These are phyloP conservation scores for Porites lutea DNA, from an alignment of 64 coral and sea anemone species.

Conservation along the genomic window DNA sequence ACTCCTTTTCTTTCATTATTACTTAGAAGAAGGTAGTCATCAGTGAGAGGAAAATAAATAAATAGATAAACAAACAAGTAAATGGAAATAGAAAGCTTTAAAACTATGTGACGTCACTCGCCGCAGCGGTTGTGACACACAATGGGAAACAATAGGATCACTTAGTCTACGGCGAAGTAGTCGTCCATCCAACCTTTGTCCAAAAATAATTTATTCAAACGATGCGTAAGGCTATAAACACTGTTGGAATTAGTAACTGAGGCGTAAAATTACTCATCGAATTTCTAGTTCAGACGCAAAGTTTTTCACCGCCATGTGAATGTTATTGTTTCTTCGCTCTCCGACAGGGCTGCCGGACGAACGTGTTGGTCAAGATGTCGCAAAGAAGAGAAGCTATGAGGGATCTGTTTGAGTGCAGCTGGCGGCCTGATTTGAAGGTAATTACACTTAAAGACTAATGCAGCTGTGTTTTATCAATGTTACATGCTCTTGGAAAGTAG, in stretches of 20 bases:
- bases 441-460: neutral
- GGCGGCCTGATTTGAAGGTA: conserved; percentile 48
- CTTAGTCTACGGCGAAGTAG: conserved; percentile 7
- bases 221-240: conserved; percentile 35
- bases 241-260: conserved; percentile 5
- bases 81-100: too few relatives aligned
- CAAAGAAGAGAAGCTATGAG: conserved; percentile 19
- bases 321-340: neutral
- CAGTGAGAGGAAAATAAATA: too few relatives aligned
- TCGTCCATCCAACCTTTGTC: conserved; percentile 1
- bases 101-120: conserved; percentile 12
- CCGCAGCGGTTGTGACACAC: neutral
- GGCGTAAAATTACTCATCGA: neutral
- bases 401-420: conserved; percentile 20
- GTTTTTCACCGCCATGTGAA: neutral
- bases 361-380: conserved; percentile 1
- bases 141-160: neutral
- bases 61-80: too few relatives aligned
- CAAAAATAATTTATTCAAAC: conserved; percentile 41
- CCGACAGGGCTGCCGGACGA: neutral
- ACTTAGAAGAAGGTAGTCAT: too few relatives aligned
- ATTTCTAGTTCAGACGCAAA: neutral
- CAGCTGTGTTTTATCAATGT: conserved; percentile 9
- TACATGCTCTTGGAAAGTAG: neutral
- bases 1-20: too few relatives aligned